Conservation (phyloP, 2,113 vertebrate species). For the Cephalopholis sonnerati region DNA sequence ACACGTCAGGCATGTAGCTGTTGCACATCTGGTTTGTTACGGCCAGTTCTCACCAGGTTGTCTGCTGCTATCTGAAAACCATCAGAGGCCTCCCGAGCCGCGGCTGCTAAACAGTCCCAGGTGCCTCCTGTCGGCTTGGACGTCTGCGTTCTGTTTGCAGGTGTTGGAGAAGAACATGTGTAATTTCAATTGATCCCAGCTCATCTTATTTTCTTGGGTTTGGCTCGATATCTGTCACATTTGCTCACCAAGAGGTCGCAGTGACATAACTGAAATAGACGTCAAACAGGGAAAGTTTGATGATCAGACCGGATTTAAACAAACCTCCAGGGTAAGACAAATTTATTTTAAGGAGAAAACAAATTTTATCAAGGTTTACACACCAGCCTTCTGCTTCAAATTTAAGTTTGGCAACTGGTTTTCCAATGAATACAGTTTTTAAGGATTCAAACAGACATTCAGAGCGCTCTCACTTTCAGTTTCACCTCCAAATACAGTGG, state of each 20-base stretch:
- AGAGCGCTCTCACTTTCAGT: not conserved
- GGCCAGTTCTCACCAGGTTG: slow-evolving; percentile 23
- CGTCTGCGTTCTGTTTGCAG: slow-evolving; percentile 12
- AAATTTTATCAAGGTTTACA: no score
- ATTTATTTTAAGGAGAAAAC: no score
- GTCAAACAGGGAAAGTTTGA: not conserved
- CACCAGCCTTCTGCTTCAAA: not conserved
- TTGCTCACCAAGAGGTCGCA: no score
- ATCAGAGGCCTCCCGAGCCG: slow-evolving; percentile 16
- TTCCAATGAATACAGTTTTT: not conserved
- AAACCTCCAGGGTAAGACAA: not conserved
- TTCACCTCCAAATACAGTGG: not conserved
- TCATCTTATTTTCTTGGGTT: not conserved
- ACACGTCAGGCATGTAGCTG: not conserved
- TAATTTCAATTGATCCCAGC: not conserved
- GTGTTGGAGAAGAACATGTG: not conserved
- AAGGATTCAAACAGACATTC: not conserved
- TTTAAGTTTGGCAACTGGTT: not conserved
- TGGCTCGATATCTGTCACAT: not conserved
- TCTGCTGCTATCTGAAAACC: slow-evolving; percentile 20
- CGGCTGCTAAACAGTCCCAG: slow-evolving; percentile 44
- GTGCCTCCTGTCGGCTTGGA: slow-evolving; percentile 14
- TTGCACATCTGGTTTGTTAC: slow-evolving; percentile 59
- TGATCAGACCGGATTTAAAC: slow-evolving; percentile 1
- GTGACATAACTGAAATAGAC: not conserved